These are phyloP conservation scores for Microtus pennsylvanicus DNA, from an alignment of 2,113 vertebrate species.

Conservation along the genomic window DNA sequence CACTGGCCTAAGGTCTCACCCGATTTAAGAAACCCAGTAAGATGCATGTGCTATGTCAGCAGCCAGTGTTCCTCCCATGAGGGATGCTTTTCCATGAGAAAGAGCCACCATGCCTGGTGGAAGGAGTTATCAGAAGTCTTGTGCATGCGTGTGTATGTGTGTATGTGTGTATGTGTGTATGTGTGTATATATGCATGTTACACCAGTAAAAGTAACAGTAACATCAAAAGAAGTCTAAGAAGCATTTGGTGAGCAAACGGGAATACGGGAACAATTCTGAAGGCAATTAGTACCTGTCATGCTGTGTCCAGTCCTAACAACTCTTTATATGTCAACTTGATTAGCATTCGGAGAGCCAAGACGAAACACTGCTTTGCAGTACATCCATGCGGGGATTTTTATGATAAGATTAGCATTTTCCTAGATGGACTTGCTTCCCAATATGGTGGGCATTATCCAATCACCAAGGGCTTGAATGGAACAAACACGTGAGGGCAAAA, in stretches of 20 bases:
- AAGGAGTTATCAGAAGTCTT: background rate
- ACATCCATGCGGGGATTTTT: background rate
- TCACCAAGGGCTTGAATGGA: background rate
- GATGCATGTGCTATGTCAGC: background rate
- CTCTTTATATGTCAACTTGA: background rate
- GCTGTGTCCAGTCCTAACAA: background rate
- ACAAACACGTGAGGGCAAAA: background rate
- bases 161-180: background rate
- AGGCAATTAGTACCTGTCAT: background rate
- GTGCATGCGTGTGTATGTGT: background rate
- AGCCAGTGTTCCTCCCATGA: background rate
- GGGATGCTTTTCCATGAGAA: background rate
- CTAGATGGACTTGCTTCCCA: background rate
- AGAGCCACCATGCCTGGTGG: background rate
- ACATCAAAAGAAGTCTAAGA: background rate
- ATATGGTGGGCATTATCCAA: background rate
- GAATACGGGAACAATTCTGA: background rate
- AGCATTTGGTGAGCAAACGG: background rate
- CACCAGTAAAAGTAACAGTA: no score
- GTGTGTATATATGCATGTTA: background rate
- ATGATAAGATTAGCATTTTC: background rate
- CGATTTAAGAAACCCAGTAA: background rate
- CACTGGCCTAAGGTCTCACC: background rate
- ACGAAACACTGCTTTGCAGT: background rate
- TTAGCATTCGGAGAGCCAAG: background rate